A percentile compares a stretch with the other conserved stretches of the same genome.
Evolutionary conservation across 1,140 invertebrate species (phyloP).

Genomic region (Drosophila cardini): DNA sequence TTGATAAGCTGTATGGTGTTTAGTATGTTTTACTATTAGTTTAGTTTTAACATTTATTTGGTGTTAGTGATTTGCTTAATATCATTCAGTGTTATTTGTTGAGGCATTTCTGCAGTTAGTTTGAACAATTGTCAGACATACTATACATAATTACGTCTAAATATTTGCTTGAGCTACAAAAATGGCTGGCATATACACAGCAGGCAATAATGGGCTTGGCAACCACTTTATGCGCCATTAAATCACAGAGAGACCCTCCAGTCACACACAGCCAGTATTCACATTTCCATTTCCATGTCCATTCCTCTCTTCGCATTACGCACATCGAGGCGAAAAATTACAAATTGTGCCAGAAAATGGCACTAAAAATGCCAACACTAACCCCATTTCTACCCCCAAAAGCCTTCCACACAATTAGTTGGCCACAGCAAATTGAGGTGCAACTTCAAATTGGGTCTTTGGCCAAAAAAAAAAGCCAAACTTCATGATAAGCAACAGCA

Average conservation of each 20-base stretch:
- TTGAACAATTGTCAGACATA: conserved; percentile 18
- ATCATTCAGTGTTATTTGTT: background rate
- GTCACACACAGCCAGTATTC: conserved; percentile 22
- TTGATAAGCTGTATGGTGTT: conserved; percentile 12
- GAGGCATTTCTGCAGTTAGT: background rate
- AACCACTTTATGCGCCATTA: conserved; percentile 59
- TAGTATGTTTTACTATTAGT: background rate
- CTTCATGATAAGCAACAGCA: conserved; percentile 14
- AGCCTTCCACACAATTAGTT: conserved; percentile 78
- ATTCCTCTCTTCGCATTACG: background rate
- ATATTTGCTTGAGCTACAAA: conserved; percentile 48
- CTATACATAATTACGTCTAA: conserved; percentile 53
- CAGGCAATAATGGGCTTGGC: conserved; percentile 43
- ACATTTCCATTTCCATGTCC: conserved; percentile 5
- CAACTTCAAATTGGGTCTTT: conserved; percentile 72
- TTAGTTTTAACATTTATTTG: conserved; percentile 7
- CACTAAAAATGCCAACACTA: conserved; percentile 46
- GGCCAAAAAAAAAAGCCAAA: conserved; percentile 37
- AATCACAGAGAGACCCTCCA: conserved; percentile 51
- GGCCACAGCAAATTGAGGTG: conserved; percentile 74
- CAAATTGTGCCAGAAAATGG: conserved; percentile 47
- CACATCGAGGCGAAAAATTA: conserved; percentile 44
- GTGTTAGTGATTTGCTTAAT: background rate
- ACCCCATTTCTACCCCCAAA: conserved; percentile 15
- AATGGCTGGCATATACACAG: conserved; percentile 17